phyloP scores from a whole-genome alignment of 2,797 vertebrate species.

The Lithobates sylvaticus region DNA sequence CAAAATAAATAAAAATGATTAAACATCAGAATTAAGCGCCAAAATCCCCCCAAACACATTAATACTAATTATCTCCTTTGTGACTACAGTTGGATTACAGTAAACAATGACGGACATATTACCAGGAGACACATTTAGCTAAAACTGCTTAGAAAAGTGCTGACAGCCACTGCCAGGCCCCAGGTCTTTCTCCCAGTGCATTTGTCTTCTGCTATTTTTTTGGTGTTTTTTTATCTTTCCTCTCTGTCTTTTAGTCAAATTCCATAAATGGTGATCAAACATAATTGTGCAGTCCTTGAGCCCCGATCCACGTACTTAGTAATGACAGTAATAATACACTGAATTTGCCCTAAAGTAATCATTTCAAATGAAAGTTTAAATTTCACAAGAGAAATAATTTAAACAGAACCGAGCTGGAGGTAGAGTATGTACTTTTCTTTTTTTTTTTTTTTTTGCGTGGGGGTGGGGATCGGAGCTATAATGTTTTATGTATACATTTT shows the following conservation, averaged over 20 bases:
- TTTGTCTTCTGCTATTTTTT: slow-evolving; percentile 58
- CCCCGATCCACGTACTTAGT: slow-evolving; percentile 27
- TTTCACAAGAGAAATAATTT: slow-evolving; percentile 30
- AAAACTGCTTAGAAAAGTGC: slow-evolving; percentile 23
- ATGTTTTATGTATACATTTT: slow-evolving; percentile 15
- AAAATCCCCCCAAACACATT: slow-evolving; percentile 35
- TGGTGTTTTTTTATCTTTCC: slow-evolving; percentile 8
- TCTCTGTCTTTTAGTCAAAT: slow-evolving; percentile 40
- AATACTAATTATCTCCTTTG: slow-evolving; percentile 47
- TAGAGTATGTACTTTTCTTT: neutral
- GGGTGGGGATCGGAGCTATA: neutral
- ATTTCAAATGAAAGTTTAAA: slow-evolving; percentile 40
- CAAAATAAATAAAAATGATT: slow-evolving; percentile 17
- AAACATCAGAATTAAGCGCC: slow-evolving; percentile 14
- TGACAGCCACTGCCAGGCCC: slow-evolving; percentile 21
- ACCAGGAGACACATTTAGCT: slow-evolving; percentile 8
- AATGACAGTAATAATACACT: slow-evolving; percentile 55
- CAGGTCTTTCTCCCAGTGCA: slow-evolving; percentile 9
- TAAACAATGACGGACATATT: slow-evolving; percentile 37
- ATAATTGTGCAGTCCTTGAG: slow-evolving; percentile 35
- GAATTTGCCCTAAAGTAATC: slow-evolving; percentile 56
- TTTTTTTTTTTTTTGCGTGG: neutral
- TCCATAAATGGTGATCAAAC: slow-evolving; percentile 54
- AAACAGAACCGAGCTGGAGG: slow-evolving; percentile 26
- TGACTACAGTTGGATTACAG: slow-evolving; percentile 18